phyloP scores from a whole-genome alignment of 2,797 vertebrate species.

The Muscicapa striata region DNA sequence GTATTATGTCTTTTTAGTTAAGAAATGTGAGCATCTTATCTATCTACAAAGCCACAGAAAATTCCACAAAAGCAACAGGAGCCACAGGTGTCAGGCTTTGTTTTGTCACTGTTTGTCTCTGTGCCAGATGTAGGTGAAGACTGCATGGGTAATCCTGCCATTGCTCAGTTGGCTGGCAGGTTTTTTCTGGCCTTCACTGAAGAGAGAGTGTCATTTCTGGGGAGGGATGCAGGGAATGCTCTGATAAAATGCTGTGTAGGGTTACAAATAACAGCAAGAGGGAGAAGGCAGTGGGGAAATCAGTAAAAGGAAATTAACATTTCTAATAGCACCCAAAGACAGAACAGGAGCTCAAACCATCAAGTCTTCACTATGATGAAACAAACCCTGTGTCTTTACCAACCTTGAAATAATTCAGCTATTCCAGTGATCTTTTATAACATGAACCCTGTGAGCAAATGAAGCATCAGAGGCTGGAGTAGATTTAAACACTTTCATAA shows the following conservation, averaged over 20 bases:
- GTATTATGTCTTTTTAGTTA: neutral
- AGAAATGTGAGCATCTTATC: neutral
- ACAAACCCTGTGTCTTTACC: neutral
- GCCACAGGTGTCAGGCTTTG: neutral
- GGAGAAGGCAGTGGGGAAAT: neutral
- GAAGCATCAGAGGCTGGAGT: neutral
- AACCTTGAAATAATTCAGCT: neutral
- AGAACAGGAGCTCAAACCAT: neutral
- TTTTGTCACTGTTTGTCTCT: neutral
- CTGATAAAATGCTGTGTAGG: neutral
- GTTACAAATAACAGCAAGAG: neutral
- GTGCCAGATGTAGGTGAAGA: neutral
- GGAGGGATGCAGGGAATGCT: neutral
- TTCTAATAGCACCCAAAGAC: neutral
- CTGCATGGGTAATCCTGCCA: fast-evolving
- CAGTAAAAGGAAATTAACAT: neutral
- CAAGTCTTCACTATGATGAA: neutral
- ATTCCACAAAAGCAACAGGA: neutral
- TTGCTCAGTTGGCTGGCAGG: neutral
- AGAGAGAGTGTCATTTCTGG: neutral
- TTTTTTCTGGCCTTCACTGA: neutral
- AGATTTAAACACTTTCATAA: neutral
- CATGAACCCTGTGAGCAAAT: neutral
- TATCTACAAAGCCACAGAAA: neutral
- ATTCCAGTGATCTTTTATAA: neutral